Evolutionary conservation across 2,888 invertebrate genomes (phyloP).

Genomic region (Oxystoma pomonae): DNA sequence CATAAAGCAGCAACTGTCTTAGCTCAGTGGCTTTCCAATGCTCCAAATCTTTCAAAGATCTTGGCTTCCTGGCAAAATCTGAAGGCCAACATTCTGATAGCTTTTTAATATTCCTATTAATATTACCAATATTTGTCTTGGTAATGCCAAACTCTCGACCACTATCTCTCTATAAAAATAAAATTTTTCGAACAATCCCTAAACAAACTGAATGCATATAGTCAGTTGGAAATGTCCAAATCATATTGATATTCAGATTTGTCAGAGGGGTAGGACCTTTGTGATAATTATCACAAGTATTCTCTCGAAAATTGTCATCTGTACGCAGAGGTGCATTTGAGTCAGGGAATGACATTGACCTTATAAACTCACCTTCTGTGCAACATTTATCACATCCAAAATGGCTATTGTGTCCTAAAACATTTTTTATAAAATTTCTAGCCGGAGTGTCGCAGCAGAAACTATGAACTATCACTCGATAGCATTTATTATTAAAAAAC

Average conservation of each 20-base stretch:
- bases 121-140: neutral
- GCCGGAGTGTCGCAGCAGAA: neutral
- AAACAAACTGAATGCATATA: constrained; percentile 18
- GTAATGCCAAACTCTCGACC: neutral
- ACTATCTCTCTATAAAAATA: constrained; percentile 9
- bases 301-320: constrained; percentile 9
- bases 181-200: constrained; percentile 14
- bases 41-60: constrained; percentile 25
- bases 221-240: constrained; percentile 16
- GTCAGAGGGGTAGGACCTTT: constrained; percentile 13
- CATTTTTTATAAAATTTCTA: neutral
- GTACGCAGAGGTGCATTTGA: constrained; percentile 6
- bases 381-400: neutral
- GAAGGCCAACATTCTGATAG: constrained; percentile 23
- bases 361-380: neutral
- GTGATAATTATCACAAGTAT: constrained; percentile 13
- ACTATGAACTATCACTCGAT: neutral
- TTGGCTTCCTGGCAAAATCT: constrained; percentile 31
- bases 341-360: neutral
- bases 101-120: neutral
- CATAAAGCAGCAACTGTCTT: neutral
- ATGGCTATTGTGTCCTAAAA: neutral
- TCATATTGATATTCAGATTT: constrained; percentile 13
- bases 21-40: constrained; percentile 31
- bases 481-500: neutral